These are phyloP conservation scores for Rhombomys opimus DNA, from an alignment of 2,113 vertebrate species.

Conservation along the genomic window DNA sequence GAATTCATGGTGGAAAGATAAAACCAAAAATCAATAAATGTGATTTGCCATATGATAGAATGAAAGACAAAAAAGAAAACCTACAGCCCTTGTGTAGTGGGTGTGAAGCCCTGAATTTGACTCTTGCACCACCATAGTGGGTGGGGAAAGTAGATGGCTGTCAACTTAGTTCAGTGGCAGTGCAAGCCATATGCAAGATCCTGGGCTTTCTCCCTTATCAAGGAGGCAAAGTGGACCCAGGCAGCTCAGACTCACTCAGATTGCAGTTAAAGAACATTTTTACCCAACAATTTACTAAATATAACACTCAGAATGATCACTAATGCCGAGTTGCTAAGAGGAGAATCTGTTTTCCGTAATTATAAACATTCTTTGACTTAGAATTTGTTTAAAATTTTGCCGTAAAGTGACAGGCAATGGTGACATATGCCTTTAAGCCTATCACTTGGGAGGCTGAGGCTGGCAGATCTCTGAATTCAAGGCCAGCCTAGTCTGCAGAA, in stretches of 20 bases:
- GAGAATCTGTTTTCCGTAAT: background rate
- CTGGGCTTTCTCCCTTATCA: background rate
- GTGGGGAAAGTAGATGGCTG: background rate
- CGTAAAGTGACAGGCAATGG: background rate
- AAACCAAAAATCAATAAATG: no score
- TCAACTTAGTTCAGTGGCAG: background rate
- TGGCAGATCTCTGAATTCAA: background rate
- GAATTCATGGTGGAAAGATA: no score
- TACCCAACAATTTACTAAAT: slow-evolving; percentile 24
- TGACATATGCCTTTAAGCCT: background rate
- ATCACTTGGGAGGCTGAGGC: background rate
- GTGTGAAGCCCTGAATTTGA: background rate
- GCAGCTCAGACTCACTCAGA: background rate
- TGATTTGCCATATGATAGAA: no score
- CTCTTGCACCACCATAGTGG: background rate
- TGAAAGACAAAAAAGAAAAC: background rate
- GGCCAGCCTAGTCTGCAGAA: background rate
- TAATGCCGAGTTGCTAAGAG: background rate
- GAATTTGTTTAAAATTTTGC: slow-evolving; percentile 42
- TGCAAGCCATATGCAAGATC: background rate
- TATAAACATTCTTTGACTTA: slow-evolving; percentile 2
- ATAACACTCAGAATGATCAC: background rate
- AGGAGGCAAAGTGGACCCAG: background rate
- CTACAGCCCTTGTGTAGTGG: background rate
- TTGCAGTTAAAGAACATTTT: background rate